Base-by-base conservation (phyloP, 2,113 vertebrate genomes). In the Nannobrachium achirus region DNA sequence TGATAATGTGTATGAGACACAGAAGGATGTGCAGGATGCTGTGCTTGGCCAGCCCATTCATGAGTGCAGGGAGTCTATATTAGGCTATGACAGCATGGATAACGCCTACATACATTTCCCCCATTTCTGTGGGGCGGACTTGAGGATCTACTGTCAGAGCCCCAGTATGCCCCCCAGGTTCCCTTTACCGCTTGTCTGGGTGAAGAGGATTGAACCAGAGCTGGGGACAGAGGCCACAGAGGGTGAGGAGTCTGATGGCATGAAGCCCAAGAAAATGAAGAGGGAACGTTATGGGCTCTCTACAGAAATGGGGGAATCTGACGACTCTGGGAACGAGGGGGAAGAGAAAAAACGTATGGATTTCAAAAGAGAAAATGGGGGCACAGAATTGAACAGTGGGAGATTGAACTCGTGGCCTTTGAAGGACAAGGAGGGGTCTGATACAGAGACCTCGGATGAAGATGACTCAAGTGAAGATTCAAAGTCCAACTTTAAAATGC, bases 81-180 rank as follows among this genome's bases (percentile, higher is more conserved):
- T 99, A 78, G 98, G 98, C 56, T 99, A 99, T 14, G 98, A 99
- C 83, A 92, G 92, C 67, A 89, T 93, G 72, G 97, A 98, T 72
- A 97, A 98, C 67, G 94, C 95, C 0, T 99, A 98, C 60, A 95
- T 99, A 81, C 98, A 99, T 87, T 99, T 99, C 69, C 98, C 98
- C 20, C 98, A 99, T 82, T 99, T 99, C 81, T 99, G 98, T 76
- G 98, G 98, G 41, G 96, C 97, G 16, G 98, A 99, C 82, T 88
- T 99, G 79, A 91, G 96, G 49, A 96, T 99, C 87, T 99, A 99
- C 82, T 93, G 95, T 82, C 98, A 99, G 85, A 96, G 92, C 75
- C 95, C 96, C 53, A 94, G 96, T 79, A 82, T 77, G 46, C 94
- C 95, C 42, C 94, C 95, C 18, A 89, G 93, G 50, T 95, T 94